A percentile compares a stretch with the other conserved stretches of the same genome.
These are phyloP conservation scores for Myotis vivesi DNA, from an alignment of 2,797 vertebrate species.

Conservation along the genomic window DNA sequence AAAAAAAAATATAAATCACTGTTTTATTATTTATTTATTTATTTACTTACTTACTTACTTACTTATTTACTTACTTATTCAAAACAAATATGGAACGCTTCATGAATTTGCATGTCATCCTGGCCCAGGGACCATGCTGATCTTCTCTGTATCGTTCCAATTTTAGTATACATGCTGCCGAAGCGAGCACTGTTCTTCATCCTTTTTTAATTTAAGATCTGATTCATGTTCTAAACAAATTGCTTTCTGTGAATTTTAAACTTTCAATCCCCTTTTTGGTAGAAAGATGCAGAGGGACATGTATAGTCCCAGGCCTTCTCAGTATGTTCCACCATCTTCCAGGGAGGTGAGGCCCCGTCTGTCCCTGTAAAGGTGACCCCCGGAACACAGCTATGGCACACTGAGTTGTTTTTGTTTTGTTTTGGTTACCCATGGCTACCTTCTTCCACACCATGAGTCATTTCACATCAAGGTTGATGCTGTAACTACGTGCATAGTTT, in stretches of 20 bases:
- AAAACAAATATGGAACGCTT: too few species aligned
- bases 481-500: background rate
- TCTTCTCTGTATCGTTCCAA: too few species aligned
- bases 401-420: background rate
- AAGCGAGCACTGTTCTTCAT: background rate
- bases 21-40: too few species aligned
- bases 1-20: too few species aligned
- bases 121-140: too few species aligned
- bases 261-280: background rate
- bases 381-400: background rate
- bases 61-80: too few species aligned
- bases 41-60: too few species aligned
- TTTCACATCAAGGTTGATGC: too few species aligned
- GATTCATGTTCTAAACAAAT: background rate
- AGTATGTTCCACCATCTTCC: background rate
- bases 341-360: accelerated
- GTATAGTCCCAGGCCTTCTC: background rate
- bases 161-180: too few species aligned
- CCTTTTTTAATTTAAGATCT: background rate
- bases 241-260: background rate
- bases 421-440: background rate
- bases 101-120: too few species aligned
- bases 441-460: too few species aligned
- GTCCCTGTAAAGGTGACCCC: background rate
- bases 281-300: background rate